Conservation (phyloP, 1,140 invertebrate species). For the Ctenoplectra terminalis region DNA sequence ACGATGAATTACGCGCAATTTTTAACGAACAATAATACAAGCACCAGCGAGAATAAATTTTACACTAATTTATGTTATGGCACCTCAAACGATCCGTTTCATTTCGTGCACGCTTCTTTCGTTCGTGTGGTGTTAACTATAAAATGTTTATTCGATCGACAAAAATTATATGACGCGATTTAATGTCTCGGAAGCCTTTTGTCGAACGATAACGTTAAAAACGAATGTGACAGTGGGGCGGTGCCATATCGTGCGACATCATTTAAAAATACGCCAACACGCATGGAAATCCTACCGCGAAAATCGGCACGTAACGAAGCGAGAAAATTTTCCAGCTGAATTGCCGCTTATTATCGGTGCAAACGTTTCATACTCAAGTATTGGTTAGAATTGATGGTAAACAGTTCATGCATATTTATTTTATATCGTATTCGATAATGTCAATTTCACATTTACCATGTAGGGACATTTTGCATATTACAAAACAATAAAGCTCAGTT, state of each 20-base stretch:
- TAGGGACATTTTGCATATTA: no score
- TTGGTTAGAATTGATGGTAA: not conserved
- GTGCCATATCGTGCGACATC: no score
- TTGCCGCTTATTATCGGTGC: slow-evolving; percentile 25
- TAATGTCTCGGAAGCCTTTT: not conserved
- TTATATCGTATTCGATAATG: not conserved
- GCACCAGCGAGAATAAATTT: not conserved
- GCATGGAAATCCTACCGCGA: not conserved
- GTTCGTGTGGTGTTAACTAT: not conserved
- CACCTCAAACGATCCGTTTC: no score
- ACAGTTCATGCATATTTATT: slow-evolving; percentile 16
- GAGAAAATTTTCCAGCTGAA: not conserved
- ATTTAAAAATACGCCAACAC: no score
- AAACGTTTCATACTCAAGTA: not conserved
- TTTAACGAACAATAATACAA: slow-evolving; percentile 5
- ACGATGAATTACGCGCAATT: not conserved
- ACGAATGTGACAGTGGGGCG: not conserved
- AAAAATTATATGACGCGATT: not conserved
- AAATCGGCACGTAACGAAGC: not conserved
- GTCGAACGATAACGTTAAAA: not conserved
- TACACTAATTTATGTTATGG: not conserved
- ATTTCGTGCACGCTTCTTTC: not conserved
- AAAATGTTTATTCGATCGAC: not conserved
- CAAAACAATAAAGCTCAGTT: no score
- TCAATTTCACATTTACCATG: not conserved